Base-by-base conservation (phyloP, 2,888 invertebrate species). In the Axea sp. region DNA sequence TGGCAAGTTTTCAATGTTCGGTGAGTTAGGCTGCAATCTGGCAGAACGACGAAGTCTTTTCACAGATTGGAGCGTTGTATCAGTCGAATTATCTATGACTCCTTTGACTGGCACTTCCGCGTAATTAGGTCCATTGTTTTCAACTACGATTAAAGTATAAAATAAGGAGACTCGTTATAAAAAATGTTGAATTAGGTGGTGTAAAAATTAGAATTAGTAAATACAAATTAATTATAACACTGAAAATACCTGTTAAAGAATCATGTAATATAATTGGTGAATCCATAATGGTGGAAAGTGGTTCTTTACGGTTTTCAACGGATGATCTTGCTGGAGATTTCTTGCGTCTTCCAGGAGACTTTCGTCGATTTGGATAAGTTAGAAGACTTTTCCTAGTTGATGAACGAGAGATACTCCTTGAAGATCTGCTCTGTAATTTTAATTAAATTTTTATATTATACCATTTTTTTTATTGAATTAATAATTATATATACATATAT, bases 1-100 rank as follows among this genome's bases (percentile, higher is more conserved):
- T 87, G 6, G 80, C 83, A 6, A 86, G 51, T 84, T 83, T 19
- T 83, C 84, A 17, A 68, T 69, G 74, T 83, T 85, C 41, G 77
- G 64, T 19, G 72, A 33, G 9, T 76, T 77, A 12, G 77, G 65
- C 26, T 78, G 75, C 14, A 85, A 80, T 31, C 85, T 77, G 5
- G 82, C 81, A 1, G 86, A 83, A 60, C 85, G 81, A 45, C 85
- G 80, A 37, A 71, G n/a, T 0, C 80, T 83, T 0, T 77, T 74
- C 1, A 75, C 1, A 12, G 84, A 84, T 35, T 75, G 81, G 1
- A 84, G 59, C 0, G 75, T 77, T 8, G 67, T 75, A 57, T 80
- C 80, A 12, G 76, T 78, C 28, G 67, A 73, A 30, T 76, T 78
- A 2, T 77, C 22, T 7, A 85, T 83, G 41, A 82, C 71, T 41